Evolutionary conservation across 2,797 vertebrate species (phyloP).

Genomic region (Gambelia wislizenii): DNA sequence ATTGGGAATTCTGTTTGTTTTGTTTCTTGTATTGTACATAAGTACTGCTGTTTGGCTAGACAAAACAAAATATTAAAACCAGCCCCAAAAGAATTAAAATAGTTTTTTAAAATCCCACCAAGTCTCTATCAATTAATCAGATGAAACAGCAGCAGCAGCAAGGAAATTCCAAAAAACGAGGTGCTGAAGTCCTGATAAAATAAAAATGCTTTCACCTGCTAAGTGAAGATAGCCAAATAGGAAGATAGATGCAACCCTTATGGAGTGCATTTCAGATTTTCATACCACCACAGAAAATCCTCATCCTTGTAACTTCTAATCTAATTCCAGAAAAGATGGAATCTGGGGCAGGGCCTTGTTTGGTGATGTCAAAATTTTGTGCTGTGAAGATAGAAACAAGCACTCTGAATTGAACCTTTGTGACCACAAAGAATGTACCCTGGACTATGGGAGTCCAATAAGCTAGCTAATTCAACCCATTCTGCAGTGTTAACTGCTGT

Average conservation of each 20-base stretch:
- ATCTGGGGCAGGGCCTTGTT: neutral
- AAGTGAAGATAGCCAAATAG: neutral
- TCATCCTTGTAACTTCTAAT: neutral
- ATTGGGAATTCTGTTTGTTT: neutral
- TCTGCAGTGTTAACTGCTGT: neutral
- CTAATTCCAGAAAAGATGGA: too few relatives aligned
- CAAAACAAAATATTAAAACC: neutral
- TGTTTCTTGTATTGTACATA: neutral
- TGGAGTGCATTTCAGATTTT: neutral
- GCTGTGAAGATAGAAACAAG: neutral
- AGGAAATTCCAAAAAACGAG: neutral
- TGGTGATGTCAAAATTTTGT: neutral
- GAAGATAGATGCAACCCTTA: neutral
- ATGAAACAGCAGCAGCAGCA: neutral
- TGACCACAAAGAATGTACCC: too few relatives aligned
- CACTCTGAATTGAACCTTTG: too few relatives aligned
- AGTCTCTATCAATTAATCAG: neutral
- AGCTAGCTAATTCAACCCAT: neutral
- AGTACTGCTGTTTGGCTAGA: neutral
- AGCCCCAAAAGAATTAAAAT: neutral
- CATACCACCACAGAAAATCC: neutral
- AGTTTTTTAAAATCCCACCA: neutral
- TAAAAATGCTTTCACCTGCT: neutral
- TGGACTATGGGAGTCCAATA: neutral
- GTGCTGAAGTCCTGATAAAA: neutral